These are phyloP conservation scores for Baryphthengus martii DNA, from an alignment of 2,113 vertebrate species.

Conservation along the genomic window DNA sequence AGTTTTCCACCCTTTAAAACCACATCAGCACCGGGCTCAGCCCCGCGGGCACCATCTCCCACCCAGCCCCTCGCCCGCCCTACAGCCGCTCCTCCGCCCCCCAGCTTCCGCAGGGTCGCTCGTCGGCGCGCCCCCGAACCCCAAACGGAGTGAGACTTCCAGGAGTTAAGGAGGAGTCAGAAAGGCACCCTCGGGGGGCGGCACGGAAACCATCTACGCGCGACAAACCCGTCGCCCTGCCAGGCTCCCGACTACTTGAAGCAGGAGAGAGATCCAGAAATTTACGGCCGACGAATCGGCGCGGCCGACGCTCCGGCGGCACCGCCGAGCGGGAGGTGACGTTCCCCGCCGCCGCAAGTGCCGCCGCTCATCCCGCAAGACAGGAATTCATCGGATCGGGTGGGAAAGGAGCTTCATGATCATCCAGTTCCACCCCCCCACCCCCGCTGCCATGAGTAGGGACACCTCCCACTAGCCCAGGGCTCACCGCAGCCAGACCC, in stretches of 20 bases:
- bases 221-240: not conserved
- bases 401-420: too few relatives aligned
- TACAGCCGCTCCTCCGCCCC: not conserved
- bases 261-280: not conserved
- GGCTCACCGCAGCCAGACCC: not conserved
- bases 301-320: too few relatives aligned
- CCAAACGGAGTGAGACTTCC: not conserved
- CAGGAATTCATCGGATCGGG: too few relatives aligned
- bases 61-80: not conserved
- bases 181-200: not conserved
- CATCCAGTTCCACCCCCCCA: too few relatives aligned
- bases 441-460: too few relatives aligned
- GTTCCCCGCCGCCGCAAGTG: not conserved
- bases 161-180: not conserved
- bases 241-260: slow-evolving; percentile 15
- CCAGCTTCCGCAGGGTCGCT: fast-evolving
- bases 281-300: not conserved
- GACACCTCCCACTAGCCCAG: too few relatives aligned
- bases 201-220: not conserved
- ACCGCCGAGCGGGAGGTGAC: fast-evolving
- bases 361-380: fast-evolving
- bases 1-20: not conserved
- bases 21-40: not conserved
- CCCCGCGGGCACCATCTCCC: not conserved
- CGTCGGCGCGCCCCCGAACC: not conserved